Base-by-base conservation (phyloP, 1,140 invertebrate genomes). In the Apis cerana region DNA sequence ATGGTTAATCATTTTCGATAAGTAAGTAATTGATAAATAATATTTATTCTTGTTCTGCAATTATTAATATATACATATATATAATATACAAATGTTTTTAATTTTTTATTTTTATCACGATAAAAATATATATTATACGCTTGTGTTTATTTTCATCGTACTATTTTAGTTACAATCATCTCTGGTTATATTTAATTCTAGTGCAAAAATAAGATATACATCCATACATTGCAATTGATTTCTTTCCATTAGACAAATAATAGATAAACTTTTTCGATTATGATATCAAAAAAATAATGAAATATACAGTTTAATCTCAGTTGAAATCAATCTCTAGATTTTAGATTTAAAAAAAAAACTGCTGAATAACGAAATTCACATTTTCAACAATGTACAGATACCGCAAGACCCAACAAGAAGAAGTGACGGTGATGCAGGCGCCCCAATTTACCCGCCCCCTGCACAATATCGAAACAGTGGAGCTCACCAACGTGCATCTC, bases 401-500 rank as follows among this genome's bases (percentile, higher is more conserved):
- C 89, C 95, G 95, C 71, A 96, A 96, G 88, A 96, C 96, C 68
- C 94, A 95, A 9, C 95, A 96, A 69, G 97, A 98, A 92, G 97
- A 97, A 80, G 96, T 97, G 5, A 96, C 96, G 33, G 95, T 98
- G 7, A 95, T 96, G 93, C 97, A 97, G 94, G 96, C 97, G 1
- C 98, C 98, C 21, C 97, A 97, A 88, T 99, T 98, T 91, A 98
- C 97, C 21, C 95, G 98, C 90, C 95, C 97, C 1, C 92, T 99
- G 83, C 98, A 98, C 91, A 98, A 98, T 90, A 97, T 98, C 83
- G 97, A 98, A 92, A 98, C 97, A 1, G 95, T 98, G 76, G 98
- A 99, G 95, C 96, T 98, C 61, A 98, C 97, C 1, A 98, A 98
- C 90, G 97, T 99, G 56, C 98, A 99, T 92, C 95, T 99, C 90